Evolutionary conservation across 2,113 vertebrate species (phyloP).

Genomic region (Polypterus senegalus): DNA sequence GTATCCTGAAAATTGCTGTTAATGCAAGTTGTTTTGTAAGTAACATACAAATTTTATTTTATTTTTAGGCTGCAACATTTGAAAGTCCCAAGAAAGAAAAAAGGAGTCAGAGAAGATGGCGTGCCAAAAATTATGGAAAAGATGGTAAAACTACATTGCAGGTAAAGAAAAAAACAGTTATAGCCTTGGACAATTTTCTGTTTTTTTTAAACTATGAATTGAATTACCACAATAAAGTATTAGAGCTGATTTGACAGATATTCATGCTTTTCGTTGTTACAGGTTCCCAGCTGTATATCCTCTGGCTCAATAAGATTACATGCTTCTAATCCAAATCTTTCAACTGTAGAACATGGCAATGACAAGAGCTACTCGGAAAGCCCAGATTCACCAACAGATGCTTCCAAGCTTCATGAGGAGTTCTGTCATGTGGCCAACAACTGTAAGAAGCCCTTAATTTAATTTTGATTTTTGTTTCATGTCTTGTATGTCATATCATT

Average conservation of each 20-base stretch:
- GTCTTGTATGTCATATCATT: too few relatives aligned
- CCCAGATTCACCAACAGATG: conserved; percentile 68
- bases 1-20: too few relatives aligned
- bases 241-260: too few relatives aligned
- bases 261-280: background rate
- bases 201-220: background rate
- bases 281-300: conserved; percentile 63
- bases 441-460: conserved; percentile 46
- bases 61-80: conserved; percentile 59
- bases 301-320: conserved; percentile 74
- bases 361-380: conserved; percentile 70
- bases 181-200: background rate
- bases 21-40: too few relatives aligned
- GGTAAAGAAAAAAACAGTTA: conserved; percentile 41
- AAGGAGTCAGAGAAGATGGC: conserved; percentile 74
- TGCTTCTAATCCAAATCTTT: conserved; percentile 94
- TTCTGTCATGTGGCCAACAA: conserved; percentile 79
- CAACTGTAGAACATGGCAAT: conserved; percentile 66
- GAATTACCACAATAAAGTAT: too few relatives aligned
- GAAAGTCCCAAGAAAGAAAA: conserved; percentile 97
- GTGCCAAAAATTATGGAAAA: conserved; percentile 75
- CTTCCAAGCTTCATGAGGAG: conserved; percentile 88
- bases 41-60: background rate
- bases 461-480: too few relatives aligned
- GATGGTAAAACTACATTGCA: conserved; percentile 85